Evolutionary conservation across 2,113 vertebrate genomes (phyloP), one percentile per base, ranked within the genome.

Genomic region (Elachura formosa): DNA sequence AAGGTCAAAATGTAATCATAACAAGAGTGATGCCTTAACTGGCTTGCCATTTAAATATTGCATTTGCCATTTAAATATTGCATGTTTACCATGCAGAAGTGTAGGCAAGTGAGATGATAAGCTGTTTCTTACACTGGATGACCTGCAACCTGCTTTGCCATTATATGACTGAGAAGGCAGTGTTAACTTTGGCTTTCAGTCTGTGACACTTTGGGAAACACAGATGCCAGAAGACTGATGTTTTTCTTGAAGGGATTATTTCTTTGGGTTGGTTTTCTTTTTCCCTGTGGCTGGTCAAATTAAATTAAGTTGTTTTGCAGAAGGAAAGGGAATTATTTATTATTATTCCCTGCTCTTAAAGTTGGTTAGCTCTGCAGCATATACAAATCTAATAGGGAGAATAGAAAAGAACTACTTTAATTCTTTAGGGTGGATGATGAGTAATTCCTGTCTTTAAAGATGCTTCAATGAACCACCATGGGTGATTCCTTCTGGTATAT

Each of bases 281-380:
- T 61, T 5, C 56, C 52, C 54, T 83, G 59, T 80, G 75, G 64
- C 71, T 87, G 71, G 63, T 79, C 92, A 94, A 96, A 96, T 95
- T 95, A 87, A 96, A 93, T 95, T 93, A 96, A 85, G 84, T 84
- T 93, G 81, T 94, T 96, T 96, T 96, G 89, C 79, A 91, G 84
- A 77, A 88, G 72, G 90, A 91, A 95, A 83, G 34, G 54, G 77
- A 89, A 84, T 87, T 85, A 91, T 91, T 96, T 89, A 17, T 96
- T 95, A 82, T 84, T 87, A 73, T 73, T 93, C 43, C 55, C 75
- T 72, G 61, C 76, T 83, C 55, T 86, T 83, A 94, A 76, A 93
- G 68, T 63, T 80, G 75, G 85, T 96, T 94, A 88, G 71, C 73
- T 93, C 54, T 91, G 72, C 79, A 93, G 61, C 61, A 74, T 63